Base-by-base conservation (phyloP, 2,113 vertebrate genomes). In the Cricetomys ansorgei region DNA sequence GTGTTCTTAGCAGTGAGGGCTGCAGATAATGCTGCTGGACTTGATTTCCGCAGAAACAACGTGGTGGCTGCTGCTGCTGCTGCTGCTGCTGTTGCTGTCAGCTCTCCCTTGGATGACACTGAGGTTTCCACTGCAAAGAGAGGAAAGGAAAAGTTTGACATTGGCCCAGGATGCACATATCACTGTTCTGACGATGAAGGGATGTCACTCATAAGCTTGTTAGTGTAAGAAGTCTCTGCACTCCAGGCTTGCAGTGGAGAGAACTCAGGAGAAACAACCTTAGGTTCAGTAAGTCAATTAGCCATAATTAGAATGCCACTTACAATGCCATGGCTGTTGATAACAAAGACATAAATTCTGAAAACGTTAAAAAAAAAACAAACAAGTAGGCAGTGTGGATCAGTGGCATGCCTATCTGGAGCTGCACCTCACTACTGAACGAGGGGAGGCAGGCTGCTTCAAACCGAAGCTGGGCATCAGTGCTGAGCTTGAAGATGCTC, bases 1-100 rank as follows among this genome's bases (percentile, higher is more conserved):
- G 99, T 99, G 94, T 98, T 98, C 96, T 98, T 98, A 93, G 98
- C 98, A 95, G 98, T 98, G 97, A 98, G 98, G 90, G 98, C 98
- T 97, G 98, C 98, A 97, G 98, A 98, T 97, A 98, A 96, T 11
- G 98, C 97, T 76, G 92, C 93, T 96, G 98, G 86, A 98, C 98
- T 97, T 69, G 98, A 95, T 94, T 99, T 99, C 96, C 98, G 97
- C 97, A 97, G 96, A 93, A 98, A 95, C 96, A 96, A 93, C 1
- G 97, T 96, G 96, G 67, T 37, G 45, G 89, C 17, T 34, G 94
- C 67, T 6, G 97, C n/a, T 19, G 92, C 67, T 1, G 97, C 96
- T 93, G 98, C 97, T 96, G 98, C 97, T 93, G 98, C 96, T 85
- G 98, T 97, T 98, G 98, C 96, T 93, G 98, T 98, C 92, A 98